Evolutionary conservation across 2,113 vertebrate genomes (phyloP).

Genomic region (Tragelaphus scriptus): DNA sequence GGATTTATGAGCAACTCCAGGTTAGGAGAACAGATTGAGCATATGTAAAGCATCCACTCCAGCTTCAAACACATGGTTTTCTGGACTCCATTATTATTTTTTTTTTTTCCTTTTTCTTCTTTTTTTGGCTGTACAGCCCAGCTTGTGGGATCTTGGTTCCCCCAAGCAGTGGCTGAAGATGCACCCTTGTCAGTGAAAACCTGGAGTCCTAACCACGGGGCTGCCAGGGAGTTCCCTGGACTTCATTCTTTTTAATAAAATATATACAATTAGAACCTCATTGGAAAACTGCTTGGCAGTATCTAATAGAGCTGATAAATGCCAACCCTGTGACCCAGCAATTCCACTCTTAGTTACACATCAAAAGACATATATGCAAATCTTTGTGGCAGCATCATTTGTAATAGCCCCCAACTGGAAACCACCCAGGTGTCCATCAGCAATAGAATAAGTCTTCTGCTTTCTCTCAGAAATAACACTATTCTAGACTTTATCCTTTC

Average conservation of each 20-base stretch:
- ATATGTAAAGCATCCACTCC: not conserved
- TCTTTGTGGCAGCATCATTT: not conserved
- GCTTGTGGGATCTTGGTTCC: not conserved
- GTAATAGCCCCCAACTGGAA: not conserved
- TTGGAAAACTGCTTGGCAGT: not conserved
- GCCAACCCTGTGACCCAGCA: not conserved
- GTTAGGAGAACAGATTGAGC: not conserved
- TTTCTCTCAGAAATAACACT: not conserved
- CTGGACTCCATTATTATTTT: not conserved
- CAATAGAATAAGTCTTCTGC: not conserved
- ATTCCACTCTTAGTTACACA: not conserved
- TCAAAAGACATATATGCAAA: not conserved
- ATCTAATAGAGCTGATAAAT: not conserved
- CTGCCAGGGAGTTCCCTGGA: not conserved
- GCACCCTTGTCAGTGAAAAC: not conserved
- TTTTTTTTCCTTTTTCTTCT: not conserved
- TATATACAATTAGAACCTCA: not conserved
- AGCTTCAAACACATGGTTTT: not conserved
- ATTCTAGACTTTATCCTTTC: not conserved
- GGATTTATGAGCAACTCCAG: not conserved
- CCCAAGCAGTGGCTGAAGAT: not conserved
- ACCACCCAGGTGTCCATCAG: not conserved
- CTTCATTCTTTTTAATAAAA: slow-evolving; percentile 14
- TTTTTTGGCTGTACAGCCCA: not conserved
- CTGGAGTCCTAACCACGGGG: not conserved